Evolutionary conservation across 2,888 invertebrate species (phyloP), one percentile per base, ranked within the genome.

Genomic region (Macrosiphum euphorbiae): DNA sequence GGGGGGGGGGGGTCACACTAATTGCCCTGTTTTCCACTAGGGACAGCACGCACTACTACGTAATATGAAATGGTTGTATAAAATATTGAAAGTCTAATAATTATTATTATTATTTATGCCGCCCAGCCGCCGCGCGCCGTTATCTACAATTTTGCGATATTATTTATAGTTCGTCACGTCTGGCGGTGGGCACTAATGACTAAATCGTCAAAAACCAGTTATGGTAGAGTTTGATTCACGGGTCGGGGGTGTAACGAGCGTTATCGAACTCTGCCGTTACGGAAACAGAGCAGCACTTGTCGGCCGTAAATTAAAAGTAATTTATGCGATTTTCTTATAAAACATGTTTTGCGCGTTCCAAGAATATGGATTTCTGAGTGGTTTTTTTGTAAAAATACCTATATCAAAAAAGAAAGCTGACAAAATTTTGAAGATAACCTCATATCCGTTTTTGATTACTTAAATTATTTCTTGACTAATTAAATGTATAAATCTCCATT

Each of bases 331-430:
- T 35, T 78, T 78, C 78, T 78, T 78, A 78, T 78, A 78, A 78
- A 78, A 78, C 78, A 78, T 78, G 78, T 78, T 78, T 78, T 78
- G 78, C 78, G 78, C 78, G 78, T 35, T 78, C 78, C 78, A 78
- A 78, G 78, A 78, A 78, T 78, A 78, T 78, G 78, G 78, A 78
- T 78, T 78, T 78, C 41, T 41, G 84, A 84, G 84, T 84, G 84
- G 41, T 84, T 84, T 84, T 84, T 41, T 35, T 41, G 84, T 84
- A 84, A 84, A 84, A 84, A 84, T 41, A 84, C 84, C 84, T 78
- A 78, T 78, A 78, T 78, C 35, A 78, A 78, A 78, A 78, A 78
- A 78, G 78, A 78, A 78, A 78, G 78, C 78, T 35, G 35, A 78
- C 28, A 78, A 78, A 78, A n/a, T n/a, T n/a, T n/a, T n/a, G n/a